Percentiles rank a stretch among this genome's conserved stretches.
phyloP scores from a whole-genome alignment of 2,888 invertebrate genomes.

The Nymphalis polychloros region DNA sequence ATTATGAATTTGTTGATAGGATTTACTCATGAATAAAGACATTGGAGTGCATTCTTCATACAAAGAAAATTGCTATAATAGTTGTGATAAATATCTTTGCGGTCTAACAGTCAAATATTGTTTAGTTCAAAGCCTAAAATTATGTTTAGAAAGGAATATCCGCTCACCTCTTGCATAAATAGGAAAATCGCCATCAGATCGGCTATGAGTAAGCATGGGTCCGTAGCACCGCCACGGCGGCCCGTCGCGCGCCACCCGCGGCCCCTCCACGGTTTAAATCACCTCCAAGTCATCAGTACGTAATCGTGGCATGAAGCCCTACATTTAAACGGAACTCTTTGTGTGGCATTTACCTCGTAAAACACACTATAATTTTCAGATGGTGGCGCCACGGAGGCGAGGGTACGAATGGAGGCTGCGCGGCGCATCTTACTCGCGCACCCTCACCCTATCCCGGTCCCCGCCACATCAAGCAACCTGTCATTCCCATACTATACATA shows the following conservation, averaged over 20 bases:
- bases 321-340: slow-evolving; percentile 43
- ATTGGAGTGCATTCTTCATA: neutral
- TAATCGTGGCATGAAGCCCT: slow-evolving; percentile 57
- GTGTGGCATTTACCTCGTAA: slow-evolving; percentile 59
- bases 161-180: slow-evolving; percentile 88
- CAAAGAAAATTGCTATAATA: neutral
- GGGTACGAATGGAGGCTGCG: slow-evolving; percentile 69
- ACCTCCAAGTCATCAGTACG: slow-evolving; percentile 71
- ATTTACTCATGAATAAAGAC: neutral
- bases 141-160: slow-evolving; percentile 6
- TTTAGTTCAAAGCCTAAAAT: neutral
- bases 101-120: neutral
- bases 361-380: slow-evolving; percentile 63
- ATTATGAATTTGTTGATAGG: neutral
- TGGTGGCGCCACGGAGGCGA: slow-evolving; percentile 71
- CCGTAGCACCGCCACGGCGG: slow-evolving; percentile 84
- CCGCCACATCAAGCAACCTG: slow-evolving; percentile 16
- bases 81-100: neutral
- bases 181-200: slow-evolving; percentile 92
- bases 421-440: slow-evolving; percentile 75
- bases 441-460: slow-evolving; percentile 56
- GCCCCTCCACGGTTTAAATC: slow-evolving; percentile 79
- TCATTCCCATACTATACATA: slow-evolving; percentile 16
- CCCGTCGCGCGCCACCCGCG: slow-evolving; percentile 75
- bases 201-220: slow-evolving; percentile 91